phyloP scores from a whole-genome alignment of 2,113 vertebrate genomes.

The Cyanistes caeruleus region DNA sequence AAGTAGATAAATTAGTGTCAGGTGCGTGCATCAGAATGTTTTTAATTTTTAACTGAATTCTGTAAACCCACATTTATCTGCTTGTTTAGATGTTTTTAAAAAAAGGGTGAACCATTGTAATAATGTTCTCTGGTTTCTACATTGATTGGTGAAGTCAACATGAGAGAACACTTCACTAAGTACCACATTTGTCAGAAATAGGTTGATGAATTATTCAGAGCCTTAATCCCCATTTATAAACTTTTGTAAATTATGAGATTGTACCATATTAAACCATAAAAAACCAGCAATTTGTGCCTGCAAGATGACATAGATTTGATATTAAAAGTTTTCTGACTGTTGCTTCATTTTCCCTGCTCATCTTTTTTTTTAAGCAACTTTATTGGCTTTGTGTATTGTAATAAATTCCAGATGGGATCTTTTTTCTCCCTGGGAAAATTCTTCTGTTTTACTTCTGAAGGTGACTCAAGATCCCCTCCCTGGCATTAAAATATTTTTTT shows the following conservation, averaged over 20 bases:
- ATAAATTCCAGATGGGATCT: neutral
- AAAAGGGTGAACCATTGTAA: neutral
- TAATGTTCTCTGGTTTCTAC: neutral
- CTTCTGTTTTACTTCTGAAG: neutral
- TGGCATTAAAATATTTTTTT: neutral
- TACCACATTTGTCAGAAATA: neutral
- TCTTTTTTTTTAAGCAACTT: neutral
- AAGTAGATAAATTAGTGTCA: neutral
- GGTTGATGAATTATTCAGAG: neutral
- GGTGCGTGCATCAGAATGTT: rapidly evolving
- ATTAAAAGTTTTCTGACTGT: neutral
- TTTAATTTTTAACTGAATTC: neutral
- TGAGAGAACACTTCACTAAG: neutral
- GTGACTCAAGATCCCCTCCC: neutral
- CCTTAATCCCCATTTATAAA: neutral
- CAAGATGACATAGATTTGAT: neutral
- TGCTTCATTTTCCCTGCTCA: neutral
- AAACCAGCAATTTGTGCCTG: neutral
- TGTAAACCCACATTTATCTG: neutral
- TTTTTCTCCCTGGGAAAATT: neutral
- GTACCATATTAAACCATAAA: neutral
- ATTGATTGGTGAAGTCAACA: neutral
- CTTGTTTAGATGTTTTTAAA: neutral
- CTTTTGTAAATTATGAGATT: neutral
- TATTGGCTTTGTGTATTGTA: rapidly evolving